Conservation (phyloP, 1,140 invertebrate species). For the Phymorhynchus buccinoides region DNA sequence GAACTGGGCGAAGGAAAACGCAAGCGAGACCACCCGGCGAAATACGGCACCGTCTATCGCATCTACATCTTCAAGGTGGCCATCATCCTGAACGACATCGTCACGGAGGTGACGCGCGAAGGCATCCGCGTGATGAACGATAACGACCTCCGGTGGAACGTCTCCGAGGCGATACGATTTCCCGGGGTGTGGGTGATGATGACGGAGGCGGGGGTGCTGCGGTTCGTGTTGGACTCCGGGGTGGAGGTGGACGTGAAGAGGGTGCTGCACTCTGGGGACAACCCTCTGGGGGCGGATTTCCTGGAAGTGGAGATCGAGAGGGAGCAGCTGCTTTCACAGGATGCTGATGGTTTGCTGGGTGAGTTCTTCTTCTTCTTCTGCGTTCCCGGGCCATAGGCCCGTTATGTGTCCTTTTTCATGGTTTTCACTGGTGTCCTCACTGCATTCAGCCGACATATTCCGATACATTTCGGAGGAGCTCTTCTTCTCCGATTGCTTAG, state of each 20-base stretch:
- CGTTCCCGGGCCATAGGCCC: too few relatives aligned
- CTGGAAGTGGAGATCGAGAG: conserved; percentile 54
- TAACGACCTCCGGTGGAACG: conserved; percentile 40
- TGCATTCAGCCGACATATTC: too few relatives aligned
- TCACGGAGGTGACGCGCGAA: conserved; percentile 19
- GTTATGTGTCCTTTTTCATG: conserved; percentile 6
- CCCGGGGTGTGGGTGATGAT: conserved; percentile 7
- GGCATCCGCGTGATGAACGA: conserved; percentile 19
- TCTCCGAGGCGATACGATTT: not conserved
- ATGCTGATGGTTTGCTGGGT: conserved; percentile 50
- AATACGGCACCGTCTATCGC: not conserved
- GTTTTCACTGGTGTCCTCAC: too few relatives aligned
- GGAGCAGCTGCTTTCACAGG: conserved; percentile 42
- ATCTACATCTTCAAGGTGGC: conserved; percentile 34
- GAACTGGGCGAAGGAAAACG: conserved; percentile 19
- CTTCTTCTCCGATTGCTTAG: not conserved
- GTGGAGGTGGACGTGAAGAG: conserved; percentile 40
- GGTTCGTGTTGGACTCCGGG: conserved; percentile 44
- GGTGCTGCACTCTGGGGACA: conserved; percentile 11
- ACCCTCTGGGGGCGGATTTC: conserved; percentile 38
- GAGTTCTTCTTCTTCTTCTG: too few relatives aligned
- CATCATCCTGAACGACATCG: conserved; percentile 25
- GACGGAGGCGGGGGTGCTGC: conserved; percentile 2
- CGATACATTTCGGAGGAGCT: too few relatives aligned
- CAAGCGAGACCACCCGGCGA: not conserved